These are phyloP conservation scores for Pachyseris speciosa DNA, from an alignment of 64 coral and sea anemone genomes.

Conservation along the genomic window DNA sequence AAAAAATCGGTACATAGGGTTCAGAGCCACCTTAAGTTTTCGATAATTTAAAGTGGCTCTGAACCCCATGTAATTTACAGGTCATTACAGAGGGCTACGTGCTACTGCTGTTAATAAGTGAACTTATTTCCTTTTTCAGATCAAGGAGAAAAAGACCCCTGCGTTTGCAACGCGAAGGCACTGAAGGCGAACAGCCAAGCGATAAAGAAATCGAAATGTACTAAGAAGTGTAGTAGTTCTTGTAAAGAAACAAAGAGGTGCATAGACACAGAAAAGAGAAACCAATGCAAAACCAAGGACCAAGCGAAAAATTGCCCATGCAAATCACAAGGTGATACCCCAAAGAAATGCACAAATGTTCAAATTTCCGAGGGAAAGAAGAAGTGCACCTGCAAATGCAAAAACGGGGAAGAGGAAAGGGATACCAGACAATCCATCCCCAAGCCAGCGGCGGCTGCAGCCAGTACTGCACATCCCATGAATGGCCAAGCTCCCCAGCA, in stretches of 20 bases:
- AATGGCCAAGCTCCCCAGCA: constrained; percentile 15
- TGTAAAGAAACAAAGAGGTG: constrained; percentile 16
- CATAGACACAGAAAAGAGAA: not conserved
- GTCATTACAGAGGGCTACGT: not conserved
- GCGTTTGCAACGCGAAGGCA: not conserved
- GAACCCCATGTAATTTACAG: no score
- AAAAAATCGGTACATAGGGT: no score
- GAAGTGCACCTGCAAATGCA: constrained; percentile 59
- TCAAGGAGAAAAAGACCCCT: constrained; percentile 32
- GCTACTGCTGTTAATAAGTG: not conserved
- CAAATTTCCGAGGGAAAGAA: not conserved
- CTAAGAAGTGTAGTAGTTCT: not conserved
- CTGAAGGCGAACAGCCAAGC: constrained; percentile 10
- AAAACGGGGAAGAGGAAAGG: not conserved
- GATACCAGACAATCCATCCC: constrained; percentile 56
- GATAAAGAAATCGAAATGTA: constrained; percentile 47
- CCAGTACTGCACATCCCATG: not conserved
- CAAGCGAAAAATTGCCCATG: constrained; percentile 28
- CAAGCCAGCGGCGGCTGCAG: not conserved
- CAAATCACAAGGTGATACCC: constrained; percentile 5
- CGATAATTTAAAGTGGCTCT: no score
- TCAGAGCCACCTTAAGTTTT: no score
- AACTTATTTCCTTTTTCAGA: not conserved
- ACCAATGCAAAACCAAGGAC: not conserved
- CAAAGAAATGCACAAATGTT: constrained; percentile 5